Base-by-base conservation (phyloP, 2,888 invertebrate species). In the Ochropleura plecta region DNA sequence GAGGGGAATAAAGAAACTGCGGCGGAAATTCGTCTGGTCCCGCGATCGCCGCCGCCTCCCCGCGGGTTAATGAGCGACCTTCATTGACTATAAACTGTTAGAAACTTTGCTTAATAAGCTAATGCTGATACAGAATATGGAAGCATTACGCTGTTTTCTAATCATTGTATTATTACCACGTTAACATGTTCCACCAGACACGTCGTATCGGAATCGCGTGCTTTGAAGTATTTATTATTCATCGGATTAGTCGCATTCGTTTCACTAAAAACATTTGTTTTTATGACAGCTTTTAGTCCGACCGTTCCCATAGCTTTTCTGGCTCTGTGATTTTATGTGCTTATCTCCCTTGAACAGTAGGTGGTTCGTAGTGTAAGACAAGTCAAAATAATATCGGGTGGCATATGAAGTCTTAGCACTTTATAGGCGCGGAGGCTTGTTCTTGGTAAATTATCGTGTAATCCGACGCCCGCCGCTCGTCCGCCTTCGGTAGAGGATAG, bases 21-120 rank as follows among this genome's bases (percentile, higher is more conserved):
- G 88, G 85, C 92, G 94, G 94, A 93, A 92, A 93, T 92, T 93
- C 89, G 90, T 88, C 81, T 86, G 86, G 81, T 60, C 48, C 83
- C 87, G 84, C 83, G 85, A 83, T 83, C 84, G 89, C 83, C 86
- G 89, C 90, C 89, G 89, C 87, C 88, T 88, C 84, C 85, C 88
- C 85, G 83, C 77, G 83, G 81, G 20, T 83, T 90, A 90, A 91
- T 90, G 86, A 86, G 85, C 81, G 83, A 78, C 79, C 82, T 86
- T 89, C 88, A 84, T 88, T 88, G 81, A 84, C 84, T 85, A 88
- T 91, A 30, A 30, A 90, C 87, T 87, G 82, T 88, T 85, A 82
- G 83, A 86, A 90, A 90, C 86, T 90, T 89, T 86, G 81, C 84
- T 86, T 90, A 88, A 89, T 86, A 88, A 82, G 76, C 82, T 80